Evolutionary conservation across 1,140 invertebrate genomes (phyloP).

Genomic region (Pomacea maculata): DNA sequence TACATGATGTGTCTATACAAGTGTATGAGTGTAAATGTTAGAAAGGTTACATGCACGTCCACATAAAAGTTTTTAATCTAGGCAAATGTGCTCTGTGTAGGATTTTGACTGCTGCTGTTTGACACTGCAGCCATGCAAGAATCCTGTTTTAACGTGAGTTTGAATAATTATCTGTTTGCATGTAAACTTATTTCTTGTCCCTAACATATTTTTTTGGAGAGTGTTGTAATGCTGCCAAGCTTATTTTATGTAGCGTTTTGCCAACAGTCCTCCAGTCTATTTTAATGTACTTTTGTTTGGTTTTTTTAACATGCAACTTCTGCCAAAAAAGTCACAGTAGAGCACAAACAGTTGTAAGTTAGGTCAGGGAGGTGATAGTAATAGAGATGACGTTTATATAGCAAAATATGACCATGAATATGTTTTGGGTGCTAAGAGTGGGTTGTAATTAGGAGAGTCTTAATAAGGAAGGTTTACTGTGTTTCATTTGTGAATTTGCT

Average conservation of each 20-base stretch:
- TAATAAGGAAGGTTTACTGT: not conserved
- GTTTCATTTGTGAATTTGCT: not conserved
- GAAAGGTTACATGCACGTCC: not conserved
- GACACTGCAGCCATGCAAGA: constrained; percentile 92
- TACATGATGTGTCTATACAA: too few relatives aligned
- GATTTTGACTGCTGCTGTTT: constrained; percentile 98
- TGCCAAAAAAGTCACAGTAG: too few relatives aligned
- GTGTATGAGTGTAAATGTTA: too few relatives aligned
- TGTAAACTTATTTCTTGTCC: too few relatives aligned
- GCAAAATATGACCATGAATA: too few relatives aligned
- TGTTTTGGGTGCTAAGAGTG: not conserved
- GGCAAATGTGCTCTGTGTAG: constrained; percentile 44
- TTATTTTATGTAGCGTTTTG: not conserved
- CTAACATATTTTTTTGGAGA: not conserved
- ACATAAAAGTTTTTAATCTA: not conserved
- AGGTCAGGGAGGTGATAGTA: too few relatives aligned
- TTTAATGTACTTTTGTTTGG: too few relatives aligned
- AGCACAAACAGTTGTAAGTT: too few relatives aligned
- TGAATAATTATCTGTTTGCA: not conserved
- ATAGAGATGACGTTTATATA: too few relatives aligned
- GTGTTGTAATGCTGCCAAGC: not conserved
- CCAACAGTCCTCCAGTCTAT: too few relatives aligned
- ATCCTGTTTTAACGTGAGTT: constrained; percentile 85
- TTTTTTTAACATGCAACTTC: too few relatives aligned
- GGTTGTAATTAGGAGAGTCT: not conserved